A percentile compares a stretch with the other conserved stretches of the same genome.
Evolutionary conservation across 2,113 vertebrate genomes (phyloP).

Genomic region (Ceuthmochares aereus): DNA sequence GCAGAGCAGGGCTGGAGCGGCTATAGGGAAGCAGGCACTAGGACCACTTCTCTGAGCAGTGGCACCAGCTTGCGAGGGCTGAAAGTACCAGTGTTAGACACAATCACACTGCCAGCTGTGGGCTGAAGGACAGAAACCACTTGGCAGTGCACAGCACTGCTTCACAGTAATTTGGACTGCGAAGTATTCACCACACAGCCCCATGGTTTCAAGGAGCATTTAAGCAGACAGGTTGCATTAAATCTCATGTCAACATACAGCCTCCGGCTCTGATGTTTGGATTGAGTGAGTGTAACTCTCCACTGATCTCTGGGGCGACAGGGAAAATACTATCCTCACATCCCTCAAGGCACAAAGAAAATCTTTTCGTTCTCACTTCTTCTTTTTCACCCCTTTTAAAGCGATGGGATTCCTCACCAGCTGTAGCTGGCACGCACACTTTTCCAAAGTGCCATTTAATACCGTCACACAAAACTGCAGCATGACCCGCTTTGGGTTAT

Average conservation of each 20-base stretch:
- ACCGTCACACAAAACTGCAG: neutral
- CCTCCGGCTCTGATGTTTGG: neutral
- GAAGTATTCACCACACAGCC: neutral
- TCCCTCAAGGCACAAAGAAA: constrained; percentile 5
- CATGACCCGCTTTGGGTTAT: constrained; percentile 27
- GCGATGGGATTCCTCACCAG: constrained; percentile 19
- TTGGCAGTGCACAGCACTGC: neutral
- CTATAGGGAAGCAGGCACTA: neutral
- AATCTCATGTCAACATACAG: constrained; percentile 1
- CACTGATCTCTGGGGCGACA: neutral
- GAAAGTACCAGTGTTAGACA: neutral
- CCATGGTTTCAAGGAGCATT: neutral
- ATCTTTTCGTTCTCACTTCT: neutral
- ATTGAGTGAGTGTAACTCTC: neutral
- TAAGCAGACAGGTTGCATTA: neutral
- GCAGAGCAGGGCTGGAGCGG: neutral
- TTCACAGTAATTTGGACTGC: neutral
- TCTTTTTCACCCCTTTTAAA: constrained; percentile 6
- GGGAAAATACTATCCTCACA: neutral
- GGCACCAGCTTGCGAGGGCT: neutral
- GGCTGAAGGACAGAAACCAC: neutral
- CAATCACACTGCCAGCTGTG: neutral
- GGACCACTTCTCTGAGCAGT: neutral
- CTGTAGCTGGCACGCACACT: neutral
- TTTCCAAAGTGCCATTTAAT: constrained; percentile 49